Evolutionary conservation across 2,113 vertebrate genomes (phyloP).

Genomic region (Crotophaga sulcirostris): DNA sequence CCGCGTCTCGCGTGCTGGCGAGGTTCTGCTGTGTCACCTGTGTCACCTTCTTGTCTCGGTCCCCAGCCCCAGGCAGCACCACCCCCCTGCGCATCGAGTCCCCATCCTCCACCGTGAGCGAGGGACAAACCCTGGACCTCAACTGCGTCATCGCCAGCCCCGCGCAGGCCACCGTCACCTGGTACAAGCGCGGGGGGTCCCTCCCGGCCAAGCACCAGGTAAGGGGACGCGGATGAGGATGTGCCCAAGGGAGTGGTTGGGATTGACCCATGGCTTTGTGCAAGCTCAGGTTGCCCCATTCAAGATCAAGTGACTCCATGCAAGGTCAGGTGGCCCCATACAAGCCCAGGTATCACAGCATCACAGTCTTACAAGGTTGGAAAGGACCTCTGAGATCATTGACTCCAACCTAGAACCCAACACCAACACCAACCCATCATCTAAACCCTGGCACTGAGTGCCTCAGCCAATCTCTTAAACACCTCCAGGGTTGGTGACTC

Average conservation of each 20-base stretch:
- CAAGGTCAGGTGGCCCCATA: too few relatives aligned
- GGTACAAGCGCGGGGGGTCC: constrained; percentile 74
- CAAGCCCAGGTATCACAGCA: too few relatives aligned
- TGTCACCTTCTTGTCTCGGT: not conserved
- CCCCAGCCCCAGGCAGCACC: constrained; percentile 61
- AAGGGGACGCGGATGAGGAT: not conserved
- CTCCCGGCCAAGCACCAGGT: constrained; percentile 88
- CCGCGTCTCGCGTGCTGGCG: too few relatives aligned
- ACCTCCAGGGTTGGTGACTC: too few relatives aligned
- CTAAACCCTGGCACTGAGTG: too few relatives aligned
- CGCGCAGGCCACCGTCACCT: constrained; percentile 78
- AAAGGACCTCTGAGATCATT: too few relatives aligned
- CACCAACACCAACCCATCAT: too few relatives aligned
- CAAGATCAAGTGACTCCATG: not conserved
- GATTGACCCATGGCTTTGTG: too few relatives aligned
- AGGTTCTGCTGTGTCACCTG: too few relatives aligned
- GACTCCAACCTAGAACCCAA: too few relatives aligned
- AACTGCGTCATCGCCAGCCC: constrained; percentile 80
- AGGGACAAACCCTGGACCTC: constrained; percentile 86
- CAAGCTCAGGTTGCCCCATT: not conserved
- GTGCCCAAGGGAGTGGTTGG: not conserved
- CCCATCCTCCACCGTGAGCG: constrained; percentile 71
- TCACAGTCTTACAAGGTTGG: too few relatives aligned
- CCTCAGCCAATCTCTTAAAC: too few relatives aligned
- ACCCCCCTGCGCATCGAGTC: constrained; percentile 77